Conservation (phyloP, 23 tunicate genomes). For the Styela clava region DNA sequence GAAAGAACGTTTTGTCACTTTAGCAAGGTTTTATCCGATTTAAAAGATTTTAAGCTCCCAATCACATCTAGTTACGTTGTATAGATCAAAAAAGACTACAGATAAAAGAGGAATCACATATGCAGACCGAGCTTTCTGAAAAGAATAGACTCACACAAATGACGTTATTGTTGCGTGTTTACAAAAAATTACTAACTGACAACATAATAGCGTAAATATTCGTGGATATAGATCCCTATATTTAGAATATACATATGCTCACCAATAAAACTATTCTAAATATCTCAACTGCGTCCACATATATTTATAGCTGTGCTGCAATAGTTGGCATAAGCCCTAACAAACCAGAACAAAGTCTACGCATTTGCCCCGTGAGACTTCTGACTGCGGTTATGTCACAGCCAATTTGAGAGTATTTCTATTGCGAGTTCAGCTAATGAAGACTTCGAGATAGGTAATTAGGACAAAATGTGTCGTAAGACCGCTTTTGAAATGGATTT, state of each 20-base stretch:
- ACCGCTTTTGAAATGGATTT: not conserved
- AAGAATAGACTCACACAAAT: too few species aligned
- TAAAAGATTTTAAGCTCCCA: not conserved
- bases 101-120: too few species aligned
- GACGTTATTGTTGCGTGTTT: too few species aligned
- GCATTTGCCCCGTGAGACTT: not conserved
- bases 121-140: too few species aligned
- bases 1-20: not conserved
- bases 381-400: not conserved
- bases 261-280: too few species aligned
- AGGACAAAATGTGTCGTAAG: not conserved
- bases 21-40: not conserved
- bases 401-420: not conserved
- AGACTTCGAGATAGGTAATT: not conserved
- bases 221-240: too few species aligned
- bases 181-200: too few species aligned
- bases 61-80: too few species aligned
- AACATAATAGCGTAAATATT: too few species aligned
- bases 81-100: too few species aligned
- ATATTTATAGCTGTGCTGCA: not conserved
- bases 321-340: not conserved
- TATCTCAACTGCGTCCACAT: too few species aligned
- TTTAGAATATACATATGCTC: too few species aligned
- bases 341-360: not conserved
- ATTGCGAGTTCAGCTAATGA: not conserved